Base-by-base conservation (phyloP, 2,113 vertebrate genomes). In the Microcebus jonahi region DNA sequence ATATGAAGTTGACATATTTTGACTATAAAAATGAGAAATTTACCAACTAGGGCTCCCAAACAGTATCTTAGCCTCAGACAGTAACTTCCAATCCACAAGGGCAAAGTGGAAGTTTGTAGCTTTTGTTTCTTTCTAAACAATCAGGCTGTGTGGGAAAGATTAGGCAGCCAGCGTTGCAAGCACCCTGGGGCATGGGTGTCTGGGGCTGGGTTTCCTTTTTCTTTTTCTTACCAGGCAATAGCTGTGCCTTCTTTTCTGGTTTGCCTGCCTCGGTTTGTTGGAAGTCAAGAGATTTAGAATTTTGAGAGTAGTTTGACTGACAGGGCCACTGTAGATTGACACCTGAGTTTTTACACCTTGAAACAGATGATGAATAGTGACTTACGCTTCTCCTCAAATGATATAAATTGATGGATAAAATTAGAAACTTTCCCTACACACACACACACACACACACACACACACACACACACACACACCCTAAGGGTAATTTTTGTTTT, bases 21-120 rank as follows among this genome's bases (percentile, higher is more conserved):
- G 45, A 88, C 88, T 86, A 50, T 67, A 81, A 93, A 93, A 85
- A 75, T 65, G 48, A 96, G 85, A 93, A 81, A 90, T 95, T 84
- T 65, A 97, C 8, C 55, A 88, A 50, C 42, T 67, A n/a, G 83
- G 61, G 71, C 42, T 94, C 25, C 67, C 12, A 68, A 67, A 57
- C 45, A 7, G 1, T 13, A 39, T 79, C 73, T 65, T 36, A 61
- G 48, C 21, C 50, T 95, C 27, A 29, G 61, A 82, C 17, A 53
- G 50, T 63, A 84, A 45, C 53, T 79, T 76, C 9, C 10, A 85
- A 50, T 70, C 39, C 67, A 70, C 25, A 67, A 31, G 86, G 70
- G 53, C 29, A 79, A 79, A 89, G 50, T 9, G 17, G 21, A 81
- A 70, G 61, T 36, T 27, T 21, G 15, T 34, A 15, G 25, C 57